Evolutionary conservation across 2,113 vertebrate genomes (phyloP).

Genomic region (Periophthalmus modestus): DNA sequence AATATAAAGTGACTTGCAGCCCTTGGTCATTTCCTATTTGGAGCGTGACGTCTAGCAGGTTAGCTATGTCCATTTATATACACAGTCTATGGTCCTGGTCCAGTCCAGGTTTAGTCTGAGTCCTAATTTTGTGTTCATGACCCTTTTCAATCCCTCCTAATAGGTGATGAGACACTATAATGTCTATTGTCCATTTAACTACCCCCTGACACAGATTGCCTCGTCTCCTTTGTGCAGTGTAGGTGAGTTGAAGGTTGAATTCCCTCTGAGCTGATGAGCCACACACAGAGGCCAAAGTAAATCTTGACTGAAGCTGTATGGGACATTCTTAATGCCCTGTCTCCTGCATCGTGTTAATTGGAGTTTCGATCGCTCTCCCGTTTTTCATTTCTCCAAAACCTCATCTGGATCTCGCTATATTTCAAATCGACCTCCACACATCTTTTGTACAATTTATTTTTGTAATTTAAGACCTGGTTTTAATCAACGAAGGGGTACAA

Average conservation of each 20-base stretch:
- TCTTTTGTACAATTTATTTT: constrained; percentile 14
- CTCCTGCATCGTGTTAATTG: constrained; percentile 68
- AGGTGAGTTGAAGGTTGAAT: constrained; percentile 72
- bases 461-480: constrained; percentile 8
- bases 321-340: constrained; percentile 74
- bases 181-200: not conserved
- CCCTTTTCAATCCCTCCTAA: not conserved
- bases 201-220: constrained; percentile 13
- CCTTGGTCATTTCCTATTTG: too few species aligned
- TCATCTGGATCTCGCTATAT: constrained; percentile 64
- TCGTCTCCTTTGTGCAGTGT: constrained; percentile 16
- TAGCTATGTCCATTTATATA: too few species aligned
- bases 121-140: too few species aligned
- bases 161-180: not conserved
- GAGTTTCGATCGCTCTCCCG: constrained; percentile 57
- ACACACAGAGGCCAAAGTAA: constrained; percentile 59
- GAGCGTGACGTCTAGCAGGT: too few species aligned
- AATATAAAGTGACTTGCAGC: too few species aligned
- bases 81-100: too few species aligned
- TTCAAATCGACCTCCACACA: constrained; percentile 51
- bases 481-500: constrained; percentile 36
- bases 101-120: too few species aligned
- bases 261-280: constrained; percentile 65
- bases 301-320: constrained; percentile 69
- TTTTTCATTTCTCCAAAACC: constrained; percentile 53